Evolutionary conservation across 1,140 invertebrate genomes (phyloP), one percentile per base, ranked within the genome.

Genomic region (Drosophila mauritiana): DNA sequence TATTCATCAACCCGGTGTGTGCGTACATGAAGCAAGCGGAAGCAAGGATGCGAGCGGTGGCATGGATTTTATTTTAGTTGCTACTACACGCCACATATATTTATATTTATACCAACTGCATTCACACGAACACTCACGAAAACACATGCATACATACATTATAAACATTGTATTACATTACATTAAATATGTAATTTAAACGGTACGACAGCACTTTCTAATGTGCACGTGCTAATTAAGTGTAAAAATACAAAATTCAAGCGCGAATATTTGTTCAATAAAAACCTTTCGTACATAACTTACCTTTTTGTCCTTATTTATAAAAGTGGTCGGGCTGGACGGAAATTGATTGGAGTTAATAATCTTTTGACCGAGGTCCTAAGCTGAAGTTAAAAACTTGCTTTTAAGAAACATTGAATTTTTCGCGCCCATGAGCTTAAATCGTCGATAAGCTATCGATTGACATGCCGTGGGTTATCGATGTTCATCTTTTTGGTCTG

Each of bases 241-340:
- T 76, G 73, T 76, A 76, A 76, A 75, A 76, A 75, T 75, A 75
- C 73, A 75, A 75, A 75, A 74, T 76, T 75, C 61, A 67, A 72
- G 46, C 53, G 53, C 72, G 73, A 76, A 76, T 76, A 20, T 76
- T 76, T 76, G 73, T 76, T 76, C 73, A 76, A 76, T 76, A 76
- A 76, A 75, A 58, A 57, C 55, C 57, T 76, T 76, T 76, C 73
- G 72, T 76, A 76, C 53, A 76, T 76, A 75, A 75, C 27, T 39
- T 1, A 40, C 15, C n/a, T n/a, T 20, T 49, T 46, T 20, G 0
- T 7, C n/a, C 15, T 34, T 61, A 13, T 15, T n/a, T 15, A 1
- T 1, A 1, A 12, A 3, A 8, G 31, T 31, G 7, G 31, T 1
- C 31, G 31, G 27, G 20, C 20, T 20, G 1, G 20, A 20, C 20